These are phyloP conservation scores for Hyles lineata DNA, from an alignment of 2,888 invertebrate genomes.

Conservation along the genomic window DNA sequence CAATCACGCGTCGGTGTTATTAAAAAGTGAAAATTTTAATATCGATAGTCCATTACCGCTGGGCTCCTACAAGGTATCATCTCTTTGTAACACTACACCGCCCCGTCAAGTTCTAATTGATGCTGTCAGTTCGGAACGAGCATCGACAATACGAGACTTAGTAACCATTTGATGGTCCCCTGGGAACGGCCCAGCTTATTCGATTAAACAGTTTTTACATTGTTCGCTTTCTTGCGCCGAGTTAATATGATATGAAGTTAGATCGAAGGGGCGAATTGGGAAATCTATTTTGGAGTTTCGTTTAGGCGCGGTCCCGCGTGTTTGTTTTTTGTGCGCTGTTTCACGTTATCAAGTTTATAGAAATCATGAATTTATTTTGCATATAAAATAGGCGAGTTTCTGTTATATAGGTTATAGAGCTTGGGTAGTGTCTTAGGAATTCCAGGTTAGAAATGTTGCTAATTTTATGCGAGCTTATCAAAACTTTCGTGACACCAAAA, in stretches of 20 bases:
- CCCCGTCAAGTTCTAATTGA: constrained; percentile 80
- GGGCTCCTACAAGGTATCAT: constrained; percentile 65
- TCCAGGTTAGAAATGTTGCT: too few species aligned
- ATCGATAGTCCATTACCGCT: constrained; percentile 77
- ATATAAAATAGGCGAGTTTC: background rate
- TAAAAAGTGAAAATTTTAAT: constrained; percentile 66
- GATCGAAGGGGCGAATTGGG: constrained; percentile 27
- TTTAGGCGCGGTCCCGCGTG: constrained; percentile 14
- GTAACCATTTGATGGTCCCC: constrained; percentile 64
- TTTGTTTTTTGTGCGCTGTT: constrained; percentile 2
- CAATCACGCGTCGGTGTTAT: constrained; percentile 40
- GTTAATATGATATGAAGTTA: constrained; percentile 35
- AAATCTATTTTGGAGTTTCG: constrained; percentile 25
- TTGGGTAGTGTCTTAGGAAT: too few species aligned
- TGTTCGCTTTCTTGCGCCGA: constrained; percentile 41
- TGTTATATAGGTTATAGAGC: too few species aligned
- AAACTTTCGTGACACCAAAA: too few species aligned
- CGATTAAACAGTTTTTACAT: constrained; percentile 58
- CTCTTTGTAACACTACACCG: constrained; percentile 80
- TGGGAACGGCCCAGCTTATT: constrained; percentile 57
- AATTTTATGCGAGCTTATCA: too few species aligned
- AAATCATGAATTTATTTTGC: background rate
- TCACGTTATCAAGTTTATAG: background rate
- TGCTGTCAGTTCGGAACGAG: constrained; percentile 80
- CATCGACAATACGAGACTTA: constrained; percentile 55